These are phyloP conservation scores for Apamea monoglypha DNA, from an alignment of 2,888 invertebrate species.

Conservation along the genomic window DNA sequence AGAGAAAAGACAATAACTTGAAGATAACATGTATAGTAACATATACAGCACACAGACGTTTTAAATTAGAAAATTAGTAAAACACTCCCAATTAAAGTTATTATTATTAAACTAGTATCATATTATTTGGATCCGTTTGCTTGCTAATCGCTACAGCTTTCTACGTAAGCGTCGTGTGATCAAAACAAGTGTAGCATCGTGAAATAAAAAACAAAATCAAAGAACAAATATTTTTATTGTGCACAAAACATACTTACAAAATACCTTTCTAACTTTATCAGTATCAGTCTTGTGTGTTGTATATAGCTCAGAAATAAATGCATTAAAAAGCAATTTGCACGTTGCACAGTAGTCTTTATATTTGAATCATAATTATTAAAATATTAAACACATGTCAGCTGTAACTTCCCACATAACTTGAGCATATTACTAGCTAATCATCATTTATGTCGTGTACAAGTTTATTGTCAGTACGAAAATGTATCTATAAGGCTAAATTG, in stretches of 20 bases:
- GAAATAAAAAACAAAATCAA: constrained; percentile 85
- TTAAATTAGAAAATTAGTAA: constrained; percentile 57
- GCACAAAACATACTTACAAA: constrained; percentile 89
- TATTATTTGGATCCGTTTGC: constrained; percentile 79
- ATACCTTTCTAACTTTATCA: constrained; percentile 86
- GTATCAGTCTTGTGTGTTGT: constrained; percentile 90
- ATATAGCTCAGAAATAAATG: constrained; percentile 89
- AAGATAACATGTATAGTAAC: constrained; percentile 57
- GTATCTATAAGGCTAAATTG: constrained; percentile 44
- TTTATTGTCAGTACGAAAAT: constrained; percentile 30
- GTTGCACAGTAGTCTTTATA: constrained; percentile 68
- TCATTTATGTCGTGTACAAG: constrained; percentile 2
- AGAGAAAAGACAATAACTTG: constrained; percentile 67
- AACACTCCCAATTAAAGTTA: constrained; percentile 47
- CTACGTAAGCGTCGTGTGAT: constrained; percentile 63
- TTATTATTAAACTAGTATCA: constrained; percentile 38
- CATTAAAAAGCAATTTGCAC: constrained; percentile 84
- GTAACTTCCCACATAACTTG: constrained; percentile 80
- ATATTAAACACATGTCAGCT: constrained; percentile 74
- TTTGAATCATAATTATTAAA: constrained; percentile 67
- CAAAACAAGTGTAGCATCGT: constrained; percentile 63
- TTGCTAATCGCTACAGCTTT: constrained; percentile 75
- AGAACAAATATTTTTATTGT: constrained; percentile 88
- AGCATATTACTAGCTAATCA: constrained; percentile 68
- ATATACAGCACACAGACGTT: constrained; percentile 88